Conservation (phyloP, 2,888 invertebrate species). For the Drosophila meridiana region DNA sequence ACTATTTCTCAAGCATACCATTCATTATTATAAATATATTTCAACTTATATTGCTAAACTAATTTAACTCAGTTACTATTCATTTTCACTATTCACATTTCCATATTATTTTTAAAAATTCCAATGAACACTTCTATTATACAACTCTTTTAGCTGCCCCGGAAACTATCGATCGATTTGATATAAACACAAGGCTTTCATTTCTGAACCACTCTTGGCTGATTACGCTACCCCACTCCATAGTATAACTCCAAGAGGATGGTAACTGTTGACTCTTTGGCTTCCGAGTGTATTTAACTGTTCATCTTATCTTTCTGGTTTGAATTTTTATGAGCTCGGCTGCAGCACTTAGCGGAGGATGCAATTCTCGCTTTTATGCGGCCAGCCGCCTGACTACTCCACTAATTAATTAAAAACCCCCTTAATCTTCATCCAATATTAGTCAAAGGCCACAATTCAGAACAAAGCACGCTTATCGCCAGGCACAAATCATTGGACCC, state of each 20-base stretch:
- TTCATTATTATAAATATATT: no score
- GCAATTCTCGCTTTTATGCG: slow-evolving; percentile 22
- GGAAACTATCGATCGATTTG: not conserved
- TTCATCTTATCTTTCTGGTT: not conserved
- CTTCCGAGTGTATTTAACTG: not conserved
- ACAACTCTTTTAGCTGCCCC: not conserved
- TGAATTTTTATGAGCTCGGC: slow-evolving; percentile 16
- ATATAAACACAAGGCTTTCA: not conserved
- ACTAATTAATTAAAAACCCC: slow-evolving; percentile 70
- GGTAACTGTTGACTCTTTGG: not conserved
- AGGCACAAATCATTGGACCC: slow-evolving; percentile 67
- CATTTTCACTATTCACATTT: not conserved
- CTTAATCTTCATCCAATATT: slow-evolving; percentile 61
- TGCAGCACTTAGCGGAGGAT: slow-evolving; percentile 38
- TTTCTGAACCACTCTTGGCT: not conserved
- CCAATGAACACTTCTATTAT: not conserved
- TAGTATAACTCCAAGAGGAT: not conserved
- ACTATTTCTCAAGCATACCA: no score
- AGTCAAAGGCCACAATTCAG: slow-evolving; percentile 12
- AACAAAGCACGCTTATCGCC: slow-evolving; percentile 55
- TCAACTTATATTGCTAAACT: not conserved
- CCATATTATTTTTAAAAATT: not conserved
- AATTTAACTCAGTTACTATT: not conserved
- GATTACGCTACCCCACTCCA: not conserved
- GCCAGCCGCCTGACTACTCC: slow-evolving; percentile 2